Evolutionary conservation across 1,140 invertebrate species (phyloP).

Genomic region (Leptinotarsa texana): DNA sequence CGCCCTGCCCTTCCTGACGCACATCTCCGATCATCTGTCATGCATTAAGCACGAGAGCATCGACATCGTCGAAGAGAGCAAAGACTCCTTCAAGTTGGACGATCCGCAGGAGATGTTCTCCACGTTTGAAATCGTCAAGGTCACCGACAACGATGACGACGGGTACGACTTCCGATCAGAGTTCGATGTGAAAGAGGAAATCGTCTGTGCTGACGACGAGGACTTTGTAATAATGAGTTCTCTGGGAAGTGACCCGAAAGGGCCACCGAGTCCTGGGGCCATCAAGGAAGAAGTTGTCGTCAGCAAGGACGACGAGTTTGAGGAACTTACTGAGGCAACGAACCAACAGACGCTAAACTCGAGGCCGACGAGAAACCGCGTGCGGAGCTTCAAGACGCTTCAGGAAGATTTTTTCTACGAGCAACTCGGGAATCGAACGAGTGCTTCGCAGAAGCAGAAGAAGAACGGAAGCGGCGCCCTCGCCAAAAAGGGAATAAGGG

Average conservation of each 20-base stretch:
- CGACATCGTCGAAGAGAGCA: constrained; percentile 10
- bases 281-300: constrained; percentile 14
- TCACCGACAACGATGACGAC: constrained; percentile 17
- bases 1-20: neutral
- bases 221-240: neutral
- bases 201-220: constrained; percentile 13
- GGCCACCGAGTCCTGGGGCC: constrained; percentile 13
- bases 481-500: neutral
- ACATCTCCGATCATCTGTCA: neutral
- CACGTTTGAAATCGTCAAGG: constrained; percentile 13
- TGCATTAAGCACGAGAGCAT: constrained; percentile 13
- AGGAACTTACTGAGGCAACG: neutral
- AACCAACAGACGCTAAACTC: constrained; percentile 10
- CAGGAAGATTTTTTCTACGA: constrained; percentile 73
- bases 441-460: neutral
- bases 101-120: constrained; percentile 3
- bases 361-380: constrained; percentile 66
- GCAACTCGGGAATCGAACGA: constrained; percentile 43
- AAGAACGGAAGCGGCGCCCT: neutral
- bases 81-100: constrained; percentile 25
- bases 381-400: constrained; percentile 59
- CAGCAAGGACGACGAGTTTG: neutral
- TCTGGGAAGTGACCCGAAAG: neutral
- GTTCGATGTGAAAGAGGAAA: constrained; percentile 10
- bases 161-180: constrained; percentile 5